These are phyloP conservation scores for Mimumesa dahlbomi DNA, from an alignment of 2,888 invertebrate genomes.

Conservation along the genomic window DNA sequence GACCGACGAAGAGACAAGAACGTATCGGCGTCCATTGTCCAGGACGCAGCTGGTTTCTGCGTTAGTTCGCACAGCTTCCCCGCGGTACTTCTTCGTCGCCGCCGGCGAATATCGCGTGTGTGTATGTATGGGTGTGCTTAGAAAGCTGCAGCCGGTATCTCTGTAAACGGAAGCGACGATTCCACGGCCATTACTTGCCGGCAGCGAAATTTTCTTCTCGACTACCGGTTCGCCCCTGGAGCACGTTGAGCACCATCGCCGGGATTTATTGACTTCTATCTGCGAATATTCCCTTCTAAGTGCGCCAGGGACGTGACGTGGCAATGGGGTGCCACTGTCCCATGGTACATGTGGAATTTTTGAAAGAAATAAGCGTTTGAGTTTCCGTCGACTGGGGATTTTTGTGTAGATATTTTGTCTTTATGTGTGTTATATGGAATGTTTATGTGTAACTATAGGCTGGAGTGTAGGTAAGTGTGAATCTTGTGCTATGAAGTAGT, in stretches of 20 bases:
- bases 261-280: slow-evolving; percentile 58
- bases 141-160: slow-evolving; percentile 61
- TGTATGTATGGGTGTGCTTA: slow-evolving; percentile 55
- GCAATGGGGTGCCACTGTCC: slow-evolving; percentile 21
- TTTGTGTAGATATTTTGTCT: too few species aligned
- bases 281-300: slow-evolving; percentile 50
- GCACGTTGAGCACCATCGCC: slow-evolving; percentile 32
- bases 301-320: slow-evolving; percentile 40
- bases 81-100: slow-evolving; percentile 44
- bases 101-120: slow-evolving; percentile 41
- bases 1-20: slow-evolving; percentile 31
- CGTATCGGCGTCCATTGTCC: slow-evolving; percentile 53
- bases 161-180: slow-evolving; percentile 69
- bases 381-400: neutral
- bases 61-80: slow-evolving; percentile 47
- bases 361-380: too few species aligned
- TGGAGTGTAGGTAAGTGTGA: too few species aligned
- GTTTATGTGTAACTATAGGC: too few species aligned
- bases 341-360: too few species aligned
- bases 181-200: slow-evolving; percentile 65
- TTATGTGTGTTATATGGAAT: too few species aligned
- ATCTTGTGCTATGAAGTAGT: too few species aligned
- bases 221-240: slow-evolving; percentile 39
- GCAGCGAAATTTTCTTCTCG: slow-evolving; percentile 59
- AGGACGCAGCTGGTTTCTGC: slow-evolving; percentile 46